Evolutionary conservation across 1,140 invertebrate genomes (phyloP), one percentile per base, ranked within the genome.

Genomic region (Holotrichia oblita): DNA sequence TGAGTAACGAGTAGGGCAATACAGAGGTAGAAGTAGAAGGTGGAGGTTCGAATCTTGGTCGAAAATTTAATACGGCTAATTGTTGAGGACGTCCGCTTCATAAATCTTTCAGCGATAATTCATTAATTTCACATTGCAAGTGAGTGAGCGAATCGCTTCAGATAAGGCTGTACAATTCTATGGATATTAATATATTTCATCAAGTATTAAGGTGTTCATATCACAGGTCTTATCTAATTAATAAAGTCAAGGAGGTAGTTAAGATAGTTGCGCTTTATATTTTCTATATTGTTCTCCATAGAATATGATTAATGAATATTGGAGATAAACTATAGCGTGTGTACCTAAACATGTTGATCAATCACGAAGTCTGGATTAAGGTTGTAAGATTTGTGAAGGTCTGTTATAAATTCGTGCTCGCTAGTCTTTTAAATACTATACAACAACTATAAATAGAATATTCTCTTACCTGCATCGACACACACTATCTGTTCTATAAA

Each of bases 41-140:
- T 9, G 20, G 61, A 20, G 61, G 22, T 69, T 10, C 3, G 22
- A 69, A 69, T 69, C 61, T 69, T 69, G 61, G 61, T 69, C 61
- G 61, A 69, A 69, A 69, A 69, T 69, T 69, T 69, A 69, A 69
- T 69, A 69, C 27, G 27, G 61, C 61, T 69, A 69, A 69, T 69
- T 69, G 61, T 69, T n/a, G 20, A 69, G 61, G 61, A 69, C 61
- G 20, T 69, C 27, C 61, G 22, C 61, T 69, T 69, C 61, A 69
- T 69, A 69, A 69, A 69, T 69, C 61, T 69, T 34, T 22, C 61
- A 69, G 61, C 22, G 12, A 10, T 69, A 69, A 69, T 69, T 69
- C 61, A 69, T 69, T 69, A 69, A 69, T 69, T 69, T 69, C 17
- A 69, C 61, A 69, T 69, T 34, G 48, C 48, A n/a, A 55, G 48